Evolutionary conservation across 2,797 vertebrate species (phyloP).

Genomic region (Tenualosa thibaudeaui): DNA sequence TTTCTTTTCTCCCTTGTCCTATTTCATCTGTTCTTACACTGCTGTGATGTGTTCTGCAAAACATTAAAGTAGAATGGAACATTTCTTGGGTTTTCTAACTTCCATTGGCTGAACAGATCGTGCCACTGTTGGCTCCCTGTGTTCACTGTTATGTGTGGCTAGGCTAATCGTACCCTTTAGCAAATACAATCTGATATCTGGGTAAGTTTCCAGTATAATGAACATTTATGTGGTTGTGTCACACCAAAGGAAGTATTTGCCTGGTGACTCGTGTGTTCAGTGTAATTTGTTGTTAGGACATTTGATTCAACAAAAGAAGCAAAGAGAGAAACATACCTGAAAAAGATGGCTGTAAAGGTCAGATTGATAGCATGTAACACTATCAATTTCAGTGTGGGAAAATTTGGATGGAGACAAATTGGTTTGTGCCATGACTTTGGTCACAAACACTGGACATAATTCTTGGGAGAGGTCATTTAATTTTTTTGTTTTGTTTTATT

Average conservation of each 20-base stretch:
- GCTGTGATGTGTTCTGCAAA: neutral
- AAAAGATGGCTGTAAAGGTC: neutral
- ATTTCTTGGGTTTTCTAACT: neutral
- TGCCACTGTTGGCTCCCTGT: neutral
- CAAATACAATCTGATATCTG: neutral
- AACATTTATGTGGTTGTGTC: too few relatives aligned
- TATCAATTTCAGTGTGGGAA: neutral
- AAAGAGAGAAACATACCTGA: neutral
- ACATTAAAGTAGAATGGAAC: neutral
- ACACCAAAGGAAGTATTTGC: neutral
- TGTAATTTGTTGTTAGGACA: neutral
- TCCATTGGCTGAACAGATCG: neutral
- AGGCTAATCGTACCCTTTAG: neutral
- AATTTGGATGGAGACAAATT: neutral
- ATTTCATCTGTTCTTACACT: neutral
- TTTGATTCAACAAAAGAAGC: neutral
- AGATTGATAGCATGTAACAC: neutral
- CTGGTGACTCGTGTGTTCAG: neutral
- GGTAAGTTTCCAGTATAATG: neutral
- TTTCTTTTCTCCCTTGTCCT: neutral
- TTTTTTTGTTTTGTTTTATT: slow-evolving; percentile 10
- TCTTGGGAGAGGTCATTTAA: neutral
- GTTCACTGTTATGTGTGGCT: neutral
- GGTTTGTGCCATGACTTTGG: neutral
- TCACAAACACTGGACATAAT: neutral